Base-by-base conservation (phyloP, 2,797 vertebrate genomes). In the Danionella dracula region DNA sequence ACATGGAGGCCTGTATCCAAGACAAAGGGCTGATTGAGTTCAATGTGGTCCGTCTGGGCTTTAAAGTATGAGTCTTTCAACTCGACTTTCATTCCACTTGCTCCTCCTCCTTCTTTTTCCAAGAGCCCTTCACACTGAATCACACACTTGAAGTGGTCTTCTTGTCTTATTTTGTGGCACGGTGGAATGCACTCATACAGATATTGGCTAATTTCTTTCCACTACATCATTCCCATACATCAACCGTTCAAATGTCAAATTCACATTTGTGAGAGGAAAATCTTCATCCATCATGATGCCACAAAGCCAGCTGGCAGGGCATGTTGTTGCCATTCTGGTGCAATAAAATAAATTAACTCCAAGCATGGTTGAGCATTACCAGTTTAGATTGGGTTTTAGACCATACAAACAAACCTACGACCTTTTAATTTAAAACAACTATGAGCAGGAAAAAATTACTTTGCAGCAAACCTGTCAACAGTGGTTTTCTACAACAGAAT, bases 21-120 rank as follows among this genome's bases (percentile, higher is more conserved):
- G 73, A 91, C 89, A 91, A 91, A 91, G 89, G 78, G 75, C 65
- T 67, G 83, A 91, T 90, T 91, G 84, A 91, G 85, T n/a, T 72
- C 64, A 21, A 13, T 42, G 41, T 4, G 21, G 55, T n/a, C 69
- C 2, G 69, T 70, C 41, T 4, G 37, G 66, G 32, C 62, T 70
- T 75, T 57, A 64, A 71, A 72, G 61, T 61, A 53, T 12, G 74
- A 76, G 70, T 66, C 80, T 71, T 78, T 71, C 79, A 79, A 80
- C 65, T 78, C 78, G 81, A 86, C 85, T 86, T 88, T 86, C 75
- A 78, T 81, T 83, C 79, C 53, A 10, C 40, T 34, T 41, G 15
- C 16, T 46, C 41, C 41, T 68, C 44, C 60, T 59, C 53, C 65
- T 55, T 21, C 76, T 58, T 82, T 76, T 68, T 80, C 72, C 76